Base-by-base conservation (phyloP, 2,113 vertebrate species). In the Xenus cinereus region DNA sequence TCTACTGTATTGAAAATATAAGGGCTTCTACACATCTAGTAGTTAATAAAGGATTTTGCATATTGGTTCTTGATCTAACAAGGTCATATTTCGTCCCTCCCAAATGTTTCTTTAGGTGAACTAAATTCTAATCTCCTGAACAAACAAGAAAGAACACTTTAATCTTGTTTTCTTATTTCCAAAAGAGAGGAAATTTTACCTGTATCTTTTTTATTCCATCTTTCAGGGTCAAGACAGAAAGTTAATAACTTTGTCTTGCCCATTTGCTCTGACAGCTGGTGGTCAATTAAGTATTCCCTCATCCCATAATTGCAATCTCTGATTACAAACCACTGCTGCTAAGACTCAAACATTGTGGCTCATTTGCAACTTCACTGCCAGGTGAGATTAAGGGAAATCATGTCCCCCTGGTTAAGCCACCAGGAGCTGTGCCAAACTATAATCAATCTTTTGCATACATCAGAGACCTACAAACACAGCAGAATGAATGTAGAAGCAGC, bases 341-440 rank as follows among this genome's bases (percentile, higher is more conserved):
- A 95, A 91, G 77, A 92, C 54, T 95, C 74, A 97, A 90, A 95
- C 90, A 85, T 79, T 83, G 89, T 78, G 43, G 80, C 43, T 96
- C 63, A 97, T 94, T 96, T 90, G 81, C 81, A 96, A 71, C 69
- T 95, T 89, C 67, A 73, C 62, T 97, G 87, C 87, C 96, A 97
- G 95, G 96, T 97, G 77, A 96, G 92, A 97, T 94, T 96, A 97
- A 93, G 74, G 84, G 84, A 97, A 95, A 95, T 32, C 63, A 45
- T 85, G 67, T 91, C 71, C 94, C 92, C 74, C 71, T 91, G 74
- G 92, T 91, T 95, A 92, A 95, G 51, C 6, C 50, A 87, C 43
- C 77, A 97, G 92, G 73, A 95, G 53, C 60, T 87, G 32, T 91
- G 97, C 95, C 96, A 96, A 89, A 84, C 57, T 95, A 85, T 95